Evolutionary conservation across 2,888 invertebrate species (phyloP).

Genomic region (Heliothis peltigera): DNA sequence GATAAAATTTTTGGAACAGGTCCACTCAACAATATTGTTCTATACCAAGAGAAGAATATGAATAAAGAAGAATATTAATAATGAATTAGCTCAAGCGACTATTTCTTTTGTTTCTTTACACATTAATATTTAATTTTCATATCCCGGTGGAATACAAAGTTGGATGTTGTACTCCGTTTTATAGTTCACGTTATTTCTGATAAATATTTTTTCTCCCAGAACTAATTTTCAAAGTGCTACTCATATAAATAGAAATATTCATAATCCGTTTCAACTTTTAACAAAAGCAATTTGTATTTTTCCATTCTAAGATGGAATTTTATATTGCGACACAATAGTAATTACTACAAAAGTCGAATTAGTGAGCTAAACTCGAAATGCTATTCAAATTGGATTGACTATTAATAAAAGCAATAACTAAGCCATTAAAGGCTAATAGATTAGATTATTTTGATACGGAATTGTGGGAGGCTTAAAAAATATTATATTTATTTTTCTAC

Average conservation of each 20-base stretch:
- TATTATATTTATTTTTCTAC: slow-evolving; percentile 14
- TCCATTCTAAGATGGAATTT: slow-evolving; percentile 19
- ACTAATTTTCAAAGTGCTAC: slow-evolving; percentile 40
- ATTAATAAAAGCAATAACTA: slow-evolving; percentile 16
- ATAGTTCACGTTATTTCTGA: slow-evolving; percentile 40
- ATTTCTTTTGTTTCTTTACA: no score
- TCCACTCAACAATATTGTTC: no score
- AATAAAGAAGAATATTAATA: no score
- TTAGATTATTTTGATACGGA: slow-evolving; percentile 16
- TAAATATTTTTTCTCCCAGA: slow-evolving; percentile 36
- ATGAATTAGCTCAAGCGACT: no score
- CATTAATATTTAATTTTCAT: slow-evolving; percentile 4
- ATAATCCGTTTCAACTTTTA: slow-evolving; percentile 33
- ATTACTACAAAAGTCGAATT: slow-evolving; percentile 19
- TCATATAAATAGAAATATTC: slow-evolving; percentile 37
- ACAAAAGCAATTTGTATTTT: slow-evolving; percentile 29
- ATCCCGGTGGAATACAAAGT: slow-evolving; percentile 30
- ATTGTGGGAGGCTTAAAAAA: slow-evolving; percentile 36
- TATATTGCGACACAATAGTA: slow-evolving; percentile 15
- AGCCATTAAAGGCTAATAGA: slow-evolving; percentile 29
- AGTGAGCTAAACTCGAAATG: slow-evolving; percentile 10
- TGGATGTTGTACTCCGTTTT: slow-evolving; percentile 25
- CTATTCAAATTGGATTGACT: slow-evolving; percentile 30
- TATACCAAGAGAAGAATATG: no score
- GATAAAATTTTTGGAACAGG: no score